Conservation (phyloP, 2,113 vertebrate species). For the Brevimyrus niger region DNA sequence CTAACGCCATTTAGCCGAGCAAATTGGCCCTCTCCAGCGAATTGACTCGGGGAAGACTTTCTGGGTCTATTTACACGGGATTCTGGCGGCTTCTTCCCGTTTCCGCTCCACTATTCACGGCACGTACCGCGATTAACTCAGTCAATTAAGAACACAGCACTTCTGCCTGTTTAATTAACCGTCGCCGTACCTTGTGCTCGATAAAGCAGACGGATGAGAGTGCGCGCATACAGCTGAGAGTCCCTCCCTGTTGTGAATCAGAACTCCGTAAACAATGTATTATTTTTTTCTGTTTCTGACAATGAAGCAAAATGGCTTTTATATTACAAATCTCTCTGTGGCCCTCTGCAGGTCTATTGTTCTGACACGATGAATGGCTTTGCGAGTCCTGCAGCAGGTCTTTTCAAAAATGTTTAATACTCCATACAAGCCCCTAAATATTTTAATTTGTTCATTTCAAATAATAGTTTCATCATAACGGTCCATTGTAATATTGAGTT, state of each 20-base stretch:
- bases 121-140: conserved; percentile 1
- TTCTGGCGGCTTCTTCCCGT: not conserved
- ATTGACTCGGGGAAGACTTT: not conserved
- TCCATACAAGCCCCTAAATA: not conserved
- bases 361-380: not conserved
- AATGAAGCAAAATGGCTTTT: not conserved
- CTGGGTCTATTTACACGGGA: not conserved
- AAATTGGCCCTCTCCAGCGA: conserved; percentile 9
- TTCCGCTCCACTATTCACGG: not conserved
- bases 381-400: not conserved
- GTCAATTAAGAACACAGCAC: not conserved
- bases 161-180: conserved; percentile 15
- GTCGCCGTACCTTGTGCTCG: not conserved
- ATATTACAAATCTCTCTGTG: not conserved
- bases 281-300: not conserved
- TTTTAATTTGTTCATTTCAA: conserved; percentile 10
- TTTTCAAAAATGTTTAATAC: conserved; percentile 1
- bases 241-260: not conserved
- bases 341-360: not conserved
- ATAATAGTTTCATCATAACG: conserved; percentile 5
- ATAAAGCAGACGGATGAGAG: not conserved
- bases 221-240: not conserved
- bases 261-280: not conserved
- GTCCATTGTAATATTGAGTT: not conserved
- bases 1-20: conserved; percentile 1